Base-by-base conservation (phyloP, 2,113 vertebrate species). In the Carettochelys insculpta region DNA sequence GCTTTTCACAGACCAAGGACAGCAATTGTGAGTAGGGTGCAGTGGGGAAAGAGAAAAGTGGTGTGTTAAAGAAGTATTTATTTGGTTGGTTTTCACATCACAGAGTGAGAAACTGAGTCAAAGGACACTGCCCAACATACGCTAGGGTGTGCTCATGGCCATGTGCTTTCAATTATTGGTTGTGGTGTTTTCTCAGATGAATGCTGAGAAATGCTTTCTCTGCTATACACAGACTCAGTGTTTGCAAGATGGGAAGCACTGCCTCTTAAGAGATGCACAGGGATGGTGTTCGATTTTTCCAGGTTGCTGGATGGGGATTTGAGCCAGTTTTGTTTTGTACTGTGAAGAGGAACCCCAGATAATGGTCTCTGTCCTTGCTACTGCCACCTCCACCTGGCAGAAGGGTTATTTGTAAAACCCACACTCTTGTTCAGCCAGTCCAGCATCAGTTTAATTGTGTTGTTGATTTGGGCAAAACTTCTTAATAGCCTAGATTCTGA, bases 361-460 rank as follows among this genome's bases (percentile, higher is more conserved):
- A n/a, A n/a, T 19, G 16, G n/a, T n/a, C 58, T 29, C 11, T 3
- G 8, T 29, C 58, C 58, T 65, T 2, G 34, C 31, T 65, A 31
- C 58, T 34, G 58, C 58, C 3, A 5, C 34, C 58, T 61, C 14
- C 7, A 34, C 16, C 58, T 65, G 31, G 34, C 58, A 65, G 31
- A 61, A 61, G 58, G 31, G 14, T n/a, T 61, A 56, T n/a, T n/a
- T 34, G 58, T 82, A 77, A 93, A 68, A 52, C 4, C 8, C 84
- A 47, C 12, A 3, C 56, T 81, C 50, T 3, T 83, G 6, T 54
- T 75, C 2, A 82, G 43, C 2, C 0, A 68, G 87, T 51, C 82
- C 73, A 22, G 43, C 5, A 24, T 16, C n/a, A 83, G 71, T 58
- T n/a, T 1, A 0, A 48, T 16, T 56, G 54, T 14, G 2, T 5